Evolutionary conservation across 2,797 vertebrate genomes (phyloP).

Genomic region (Triplophysa bombifrons): DNA sequence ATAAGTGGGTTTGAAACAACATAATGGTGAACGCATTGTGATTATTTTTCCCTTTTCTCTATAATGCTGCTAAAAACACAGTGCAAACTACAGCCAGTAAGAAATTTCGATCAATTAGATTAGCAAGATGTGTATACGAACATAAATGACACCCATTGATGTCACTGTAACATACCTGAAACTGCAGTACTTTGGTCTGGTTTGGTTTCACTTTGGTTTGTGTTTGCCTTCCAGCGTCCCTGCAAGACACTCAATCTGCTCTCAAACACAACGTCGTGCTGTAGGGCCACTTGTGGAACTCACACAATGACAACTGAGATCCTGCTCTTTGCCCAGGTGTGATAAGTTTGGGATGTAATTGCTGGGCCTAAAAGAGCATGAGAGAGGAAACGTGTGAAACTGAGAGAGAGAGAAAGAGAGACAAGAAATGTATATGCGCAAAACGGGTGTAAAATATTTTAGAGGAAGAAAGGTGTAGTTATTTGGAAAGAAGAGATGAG

Average conservation of each 20-base stretch:
- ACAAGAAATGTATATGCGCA: slow-evolving; percentile 3
- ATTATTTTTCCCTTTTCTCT: not conserved
- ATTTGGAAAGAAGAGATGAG: slow-evolving; percentile 14
- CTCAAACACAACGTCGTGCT: slow-evolving; percentile 56
- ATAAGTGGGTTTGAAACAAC: not conserved
- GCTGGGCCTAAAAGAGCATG: slow-evolving; percentile 51
- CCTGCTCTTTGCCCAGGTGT: slow-evolving; percentile 70
- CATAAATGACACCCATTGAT: not conserved
- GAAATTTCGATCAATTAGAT: not conserved
- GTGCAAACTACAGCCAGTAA: not conserved
- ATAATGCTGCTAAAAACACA: not conserved
- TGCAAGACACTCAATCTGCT: slow-evolving; percentile 38
- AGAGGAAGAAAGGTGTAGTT: slow-evolving; percentile 24
- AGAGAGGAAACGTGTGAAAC: slow-evolving; percentile 21
- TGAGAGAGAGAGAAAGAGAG: slow-evolving; percentile 25
- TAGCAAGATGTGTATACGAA: too few relatives aligned
- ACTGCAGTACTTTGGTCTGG: not conserved
- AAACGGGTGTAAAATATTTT: slow-evolving; percentile 8
- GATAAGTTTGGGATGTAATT: slow-evolving; percentile 77
- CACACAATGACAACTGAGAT: slow-evolving; percentile 79
- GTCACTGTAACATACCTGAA: not conserved
- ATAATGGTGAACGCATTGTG: not conserved
- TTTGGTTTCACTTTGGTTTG: slow-evolving; percentile 52
- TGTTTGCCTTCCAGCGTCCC: not conserved
- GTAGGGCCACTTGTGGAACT: slow-evolving; percentile 67